Evolutionary conservation across 2,797 vertebrate genomes (phyloP).

Genomic region (Syngnathus acus): DNA sequence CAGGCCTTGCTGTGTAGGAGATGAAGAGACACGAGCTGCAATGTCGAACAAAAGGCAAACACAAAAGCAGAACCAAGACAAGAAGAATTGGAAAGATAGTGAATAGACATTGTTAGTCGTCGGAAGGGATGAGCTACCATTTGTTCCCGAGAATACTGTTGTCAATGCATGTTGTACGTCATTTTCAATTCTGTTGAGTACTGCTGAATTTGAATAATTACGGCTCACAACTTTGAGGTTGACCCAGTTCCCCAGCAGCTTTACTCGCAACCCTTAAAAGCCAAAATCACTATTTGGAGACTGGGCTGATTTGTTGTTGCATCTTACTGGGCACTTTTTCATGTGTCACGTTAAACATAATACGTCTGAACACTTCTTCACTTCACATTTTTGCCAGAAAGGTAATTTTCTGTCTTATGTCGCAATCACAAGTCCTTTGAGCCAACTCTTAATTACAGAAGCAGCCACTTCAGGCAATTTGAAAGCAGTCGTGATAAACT

Average conservation of each 20-base stretch:
- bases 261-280: constrained; percentile 16
- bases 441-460: constrained; percentile 53
- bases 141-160: constrained; percentile 19
- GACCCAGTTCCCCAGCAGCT: constrained; percentile 11
- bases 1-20: constrained; percentile 49
- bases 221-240: constrained; percentile 5
- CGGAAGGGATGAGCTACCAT: constrained; percentile 33
- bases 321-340: background rate
- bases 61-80: constrained; percentile 33
- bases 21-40: constrained; percentile 38
- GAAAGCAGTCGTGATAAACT: constrained; percentile 26
- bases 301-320: constrained; percentile 3
- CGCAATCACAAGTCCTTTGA: background rate
- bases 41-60: constrained; percentile 46
- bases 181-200: constrained; percentile 12
- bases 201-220: constrained; percentile 14
- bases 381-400: background rate
- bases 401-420: background rate
- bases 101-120: constrained; percentile 45
- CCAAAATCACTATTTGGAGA: constrained; percentile 15
- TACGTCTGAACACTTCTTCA: background rate
- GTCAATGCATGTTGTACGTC: constrained; percentile 4
- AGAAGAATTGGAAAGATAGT: constrained; percentile 23
- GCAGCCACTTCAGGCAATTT: constrained; percentile 19
- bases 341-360: too few relatives aligned